These are phyloP conservation scores for Chymomyza caudatula DNA, from an alignment of 2,888 invertebrate species.

Conservation along the genomic window DNA sequence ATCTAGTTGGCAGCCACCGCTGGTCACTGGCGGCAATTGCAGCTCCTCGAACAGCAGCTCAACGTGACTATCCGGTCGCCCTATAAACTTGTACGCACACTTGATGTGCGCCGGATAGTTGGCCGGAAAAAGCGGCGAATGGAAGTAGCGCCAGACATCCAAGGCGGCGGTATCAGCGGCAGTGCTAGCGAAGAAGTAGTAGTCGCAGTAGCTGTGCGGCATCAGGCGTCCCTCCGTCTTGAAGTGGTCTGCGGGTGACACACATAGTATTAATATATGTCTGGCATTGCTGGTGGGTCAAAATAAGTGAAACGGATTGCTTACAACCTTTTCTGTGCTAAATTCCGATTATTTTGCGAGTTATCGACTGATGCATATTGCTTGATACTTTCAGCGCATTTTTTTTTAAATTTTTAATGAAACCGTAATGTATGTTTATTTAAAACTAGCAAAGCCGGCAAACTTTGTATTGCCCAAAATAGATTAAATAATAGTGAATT, in stretches of 20 bases:
- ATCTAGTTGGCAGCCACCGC: conserved; percentile 79
- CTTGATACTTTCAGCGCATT: too few species aligned
- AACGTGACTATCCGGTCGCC: conserved; percentile 82
- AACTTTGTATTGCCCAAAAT: too few species aligned
- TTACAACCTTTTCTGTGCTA: too few species aligned
- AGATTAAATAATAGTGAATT: too few species aligned
- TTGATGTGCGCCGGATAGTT: conserved; percentile 94
- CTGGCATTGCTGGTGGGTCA: neutral
- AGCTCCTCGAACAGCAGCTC: conserved; percentile 88
- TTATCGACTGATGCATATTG: too few species aligned
- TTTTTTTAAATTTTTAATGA: too few species aligned
- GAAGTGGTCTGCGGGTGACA: conserved; percentile 83
- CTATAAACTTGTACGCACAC: conserved; percentile 93
- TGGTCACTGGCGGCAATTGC: conserved; percentile 51
- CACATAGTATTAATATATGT: neutral
- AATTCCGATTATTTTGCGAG: too few species aligned
- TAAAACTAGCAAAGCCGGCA: too few species aligned
- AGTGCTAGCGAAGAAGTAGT: conserved; percentile 87
- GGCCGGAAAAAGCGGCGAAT: conserved; percentile 97
- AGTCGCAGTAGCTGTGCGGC: conserved; percentile 89
- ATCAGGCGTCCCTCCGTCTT: conserved; percentile 88
- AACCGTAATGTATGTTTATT: too few species aligned
- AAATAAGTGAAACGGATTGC: neutral
- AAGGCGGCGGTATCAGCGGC: conserved; percentile 61
- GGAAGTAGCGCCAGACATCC: conserved; percentile 87